Evolutionary conservation across 2,797 vertebrate species (phyloP), one percentile per base, ranked within the genome.

Genomic region (Serranus cabrilla): DNA sequence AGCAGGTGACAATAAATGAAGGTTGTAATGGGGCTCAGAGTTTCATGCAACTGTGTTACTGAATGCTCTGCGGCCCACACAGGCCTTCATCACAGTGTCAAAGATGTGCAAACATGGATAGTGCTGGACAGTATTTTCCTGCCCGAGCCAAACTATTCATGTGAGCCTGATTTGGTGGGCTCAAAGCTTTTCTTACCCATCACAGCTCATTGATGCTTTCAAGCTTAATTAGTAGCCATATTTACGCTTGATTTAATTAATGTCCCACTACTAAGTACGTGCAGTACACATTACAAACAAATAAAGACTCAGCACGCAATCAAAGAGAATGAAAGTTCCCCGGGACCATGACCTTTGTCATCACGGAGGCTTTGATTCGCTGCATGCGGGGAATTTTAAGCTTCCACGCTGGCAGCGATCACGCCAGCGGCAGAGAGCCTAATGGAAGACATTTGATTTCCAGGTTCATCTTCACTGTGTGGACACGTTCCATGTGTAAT

Each of bases 401-500:
- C 80, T 79, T 50, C 37, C 58, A 63, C 74, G 46, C 68, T 34
- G 78, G 66, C 75, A 45, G 65, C 50, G 77, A 90, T 84, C 78
- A 42, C 4, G 11, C 58, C 64, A 78, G 80, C 75, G 13, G 37
- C 78, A 75, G 55, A 74, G 63, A 86, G 72, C 83, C 83, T 68
- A 79, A 34, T 45, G 37, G 81, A 87, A 90, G 86, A 89, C 85
- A 71, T 86, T 89, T 88, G 42, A 86, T 89, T 90, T 92, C 85
- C 84, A 90, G 88, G 83, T 90, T 82, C 81, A 76, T 91, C 89
- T 79, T 83, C 62, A 70, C 67, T 56, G 65, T 70, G 85, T 66
- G 71, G 74, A 91, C 84, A 84, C 65, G 75, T 90, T 93, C 90
- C 82, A 80, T 87, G 89, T 90, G 90, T 90, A 88, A 89, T 92